Conservation (phyloP, 2,113 vertebrate species). For the Melanocharis versteri region DNA sequence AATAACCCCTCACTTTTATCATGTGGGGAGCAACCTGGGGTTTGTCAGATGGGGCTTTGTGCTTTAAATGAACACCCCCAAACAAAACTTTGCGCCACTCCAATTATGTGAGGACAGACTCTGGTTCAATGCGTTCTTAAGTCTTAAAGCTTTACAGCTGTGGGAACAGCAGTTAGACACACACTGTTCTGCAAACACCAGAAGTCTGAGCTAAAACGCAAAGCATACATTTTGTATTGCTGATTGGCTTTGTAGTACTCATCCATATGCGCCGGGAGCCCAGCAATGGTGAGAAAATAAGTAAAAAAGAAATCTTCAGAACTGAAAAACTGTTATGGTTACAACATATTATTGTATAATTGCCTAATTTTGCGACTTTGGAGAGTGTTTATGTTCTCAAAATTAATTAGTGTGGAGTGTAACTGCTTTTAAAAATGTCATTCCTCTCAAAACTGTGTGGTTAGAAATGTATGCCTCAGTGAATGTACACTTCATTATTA, state of each 20-base stretch:
- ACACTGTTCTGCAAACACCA: conserved; percentile 29
- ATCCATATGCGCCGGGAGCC: neutral
- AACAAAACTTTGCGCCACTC: neutral
- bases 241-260: neutral
- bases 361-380: conserved; percentile 35
- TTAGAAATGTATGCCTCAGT: conserved; percentile 20
- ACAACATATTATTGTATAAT: neutral
- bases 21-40: neutral
- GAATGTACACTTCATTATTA: conserved; percentile 16
- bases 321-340: neutral
- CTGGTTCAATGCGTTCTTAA: conserved; percentile 17
- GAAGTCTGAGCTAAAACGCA: conserved; percentile 29
- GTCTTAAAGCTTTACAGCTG: conserved; percentile 50
- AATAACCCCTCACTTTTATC: neutral
- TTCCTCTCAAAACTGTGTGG: conserved; percentile 29
- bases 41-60: conserved; percentile 19
- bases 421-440: conserved; percentile 38
- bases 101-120: conserved; percentile 33
- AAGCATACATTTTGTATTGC: conserved; percentile 4
- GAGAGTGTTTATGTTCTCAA: conserved; percentile 49
- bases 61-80: neutral
- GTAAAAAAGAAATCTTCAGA: neutral
- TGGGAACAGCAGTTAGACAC: conserved; percentile 41
- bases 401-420: conserved; percentile 47
- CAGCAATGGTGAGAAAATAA: neutral